Conservation (phyloP, 1,140 invertebrate genomes). For the Gerris buenoi region DNA sequence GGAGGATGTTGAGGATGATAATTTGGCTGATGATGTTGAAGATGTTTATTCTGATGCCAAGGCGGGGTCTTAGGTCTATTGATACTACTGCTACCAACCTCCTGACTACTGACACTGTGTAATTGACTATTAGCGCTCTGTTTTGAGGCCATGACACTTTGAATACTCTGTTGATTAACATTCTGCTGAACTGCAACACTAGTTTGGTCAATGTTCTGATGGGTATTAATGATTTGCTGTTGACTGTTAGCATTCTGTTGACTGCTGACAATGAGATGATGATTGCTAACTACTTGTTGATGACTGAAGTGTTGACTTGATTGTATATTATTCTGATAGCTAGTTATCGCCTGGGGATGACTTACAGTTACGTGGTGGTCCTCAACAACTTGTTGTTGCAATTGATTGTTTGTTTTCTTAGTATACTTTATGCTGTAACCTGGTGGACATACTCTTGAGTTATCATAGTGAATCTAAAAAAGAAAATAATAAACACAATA, state of each 20-base stretch:
- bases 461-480: neutral
- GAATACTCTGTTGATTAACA: neutral
- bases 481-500: no score
- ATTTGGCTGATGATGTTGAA: constrained; percentile 23
- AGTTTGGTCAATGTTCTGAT: neutral
- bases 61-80: constrained; percentile 17
- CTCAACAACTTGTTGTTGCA: neutral
- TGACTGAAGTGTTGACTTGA: neutral
- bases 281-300: neutral
- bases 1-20: no score
- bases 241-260: neutral
- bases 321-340: no score
- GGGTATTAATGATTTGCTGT: neutral
- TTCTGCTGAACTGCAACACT: neutral
- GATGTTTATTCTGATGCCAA: constrained; percentile 40
- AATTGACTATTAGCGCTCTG: neutral
- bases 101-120: neutral
- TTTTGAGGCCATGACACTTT: neutral
- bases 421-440: neutral
- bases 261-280: neutral
- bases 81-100: neutral
- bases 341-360: no score
- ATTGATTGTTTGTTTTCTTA: neutral
- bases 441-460: neutral
- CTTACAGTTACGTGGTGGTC: neutral